Conservation (phyloP, 2,888 invertebrate genomes). For the Girardia tigrina region DNA sequence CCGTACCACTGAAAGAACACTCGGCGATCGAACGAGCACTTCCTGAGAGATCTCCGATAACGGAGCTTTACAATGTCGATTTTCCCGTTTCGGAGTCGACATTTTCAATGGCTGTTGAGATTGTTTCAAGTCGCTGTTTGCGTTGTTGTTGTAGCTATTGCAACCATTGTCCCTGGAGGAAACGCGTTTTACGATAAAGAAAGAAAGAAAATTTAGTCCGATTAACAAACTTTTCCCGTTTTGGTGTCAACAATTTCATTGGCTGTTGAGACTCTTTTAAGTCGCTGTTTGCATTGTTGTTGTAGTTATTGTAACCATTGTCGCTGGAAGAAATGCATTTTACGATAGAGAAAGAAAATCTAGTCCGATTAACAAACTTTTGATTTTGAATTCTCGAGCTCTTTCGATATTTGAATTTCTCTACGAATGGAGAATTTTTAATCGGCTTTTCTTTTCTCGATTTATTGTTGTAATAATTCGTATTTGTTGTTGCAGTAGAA, state of each 20-base stretch:
- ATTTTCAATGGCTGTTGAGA: not conserved
- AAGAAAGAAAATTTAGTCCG: not conserved
- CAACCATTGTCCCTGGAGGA: not conserved
- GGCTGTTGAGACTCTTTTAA: not conserved
- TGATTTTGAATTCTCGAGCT: conserved; percentile 13
- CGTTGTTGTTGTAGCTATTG: too few relatives aligned
- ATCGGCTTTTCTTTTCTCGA: not conserved
- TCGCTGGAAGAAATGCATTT: not conserved
- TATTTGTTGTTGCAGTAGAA: too few relatives aligned
- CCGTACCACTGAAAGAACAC: not conserved
- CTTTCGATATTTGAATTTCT: not conserved
- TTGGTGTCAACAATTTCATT: not conserved
- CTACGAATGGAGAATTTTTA: not conserved
- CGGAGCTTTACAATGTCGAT: not conserved
- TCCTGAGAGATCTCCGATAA: not conserved
- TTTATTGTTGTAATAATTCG: too few relatives aligned
- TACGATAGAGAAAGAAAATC: not conserved
- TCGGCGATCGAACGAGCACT: too few relatives aligned
- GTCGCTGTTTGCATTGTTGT: too few relatives aligned
- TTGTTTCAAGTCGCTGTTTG: too few relatives aligned
- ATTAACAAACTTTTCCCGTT: not conserved
- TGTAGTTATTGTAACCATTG: not conserved
- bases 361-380: not conserved
- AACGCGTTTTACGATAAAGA: not conserved
- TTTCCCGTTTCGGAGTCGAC: not conserved